These are phyloP conservation scores for Sterna hirundo DNA, from an alignment of 2,113 vertebrate species.

Conservation along the genomic window DNA sequence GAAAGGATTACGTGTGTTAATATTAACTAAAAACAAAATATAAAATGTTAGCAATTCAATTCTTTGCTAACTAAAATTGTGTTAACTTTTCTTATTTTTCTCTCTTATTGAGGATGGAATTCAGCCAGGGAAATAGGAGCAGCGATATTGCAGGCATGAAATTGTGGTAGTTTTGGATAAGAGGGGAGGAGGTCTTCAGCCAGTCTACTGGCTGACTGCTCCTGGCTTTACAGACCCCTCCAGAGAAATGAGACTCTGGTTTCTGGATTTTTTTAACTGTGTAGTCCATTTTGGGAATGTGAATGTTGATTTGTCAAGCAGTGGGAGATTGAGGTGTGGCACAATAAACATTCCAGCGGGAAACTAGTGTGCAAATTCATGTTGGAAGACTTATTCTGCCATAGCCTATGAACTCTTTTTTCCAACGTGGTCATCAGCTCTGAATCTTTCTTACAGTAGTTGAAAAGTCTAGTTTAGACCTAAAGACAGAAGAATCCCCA, in stretches of 20 bases:
- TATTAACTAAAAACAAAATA: neutral
- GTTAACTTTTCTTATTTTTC: neutral
- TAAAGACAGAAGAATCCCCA: neutral
- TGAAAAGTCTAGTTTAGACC: neutral
- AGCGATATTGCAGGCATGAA: neutral
- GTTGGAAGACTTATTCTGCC: neutral
- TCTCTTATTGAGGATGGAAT: neutral
- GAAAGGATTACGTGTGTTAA: neutral
- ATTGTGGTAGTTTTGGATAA: neutral
- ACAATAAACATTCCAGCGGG: neutral
- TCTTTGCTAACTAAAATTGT: neutral
- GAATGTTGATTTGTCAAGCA: neutral
- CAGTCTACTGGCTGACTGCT: neutral
- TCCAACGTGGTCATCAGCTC: neutral
- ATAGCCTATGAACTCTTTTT: neutral
- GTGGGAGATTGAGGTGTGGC: neutral
- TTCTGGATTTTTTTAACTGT: neutral
- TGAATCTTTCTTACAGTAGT: neutral
- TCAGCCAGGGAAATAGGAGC: neutral
- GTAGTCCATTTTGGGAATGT: neutral
- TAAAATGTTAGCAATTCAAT: neutral
- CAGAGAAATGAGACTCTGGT: neutral
- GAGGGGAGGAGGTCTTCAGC: neutral
- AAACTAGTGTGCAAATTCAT: neutral
- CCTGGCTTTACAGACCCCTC: neutral